Evolutionary conservation across 2,888 invertebrate species (phyloP).

Genomic region (Cataglyphis rosenhaueri): DNA sequence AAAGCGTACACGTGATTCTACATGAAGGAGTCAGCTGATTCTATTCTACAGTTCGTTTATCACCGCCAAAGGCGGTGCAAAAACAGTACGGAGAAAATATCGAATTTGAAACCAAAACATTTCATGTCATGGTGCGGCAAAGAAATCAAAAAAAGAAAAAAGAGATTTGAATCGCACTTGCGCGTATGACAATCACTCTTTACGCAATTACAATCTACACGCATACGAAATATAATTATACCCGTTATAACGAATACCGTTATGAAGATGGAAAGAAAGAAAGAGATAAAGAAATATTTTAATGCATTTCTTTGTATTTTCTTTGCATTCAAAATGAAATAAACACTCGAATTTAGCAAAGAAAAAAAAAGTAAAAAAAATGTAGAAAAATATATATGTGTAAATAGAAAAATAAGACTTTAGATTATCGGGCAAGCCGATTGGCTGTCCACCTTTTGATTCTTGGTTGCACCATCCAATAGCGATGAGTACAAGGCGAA

Average conservation of each 20-base stretch:
- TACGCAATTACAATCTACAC: background rate
- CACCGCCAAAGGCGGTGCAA: background rate
- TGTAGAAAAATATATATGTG: background rate
- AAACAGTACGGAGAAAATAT: background rate
- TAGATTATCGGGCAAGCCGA: background rate
- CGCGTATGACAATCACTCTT: background rate
- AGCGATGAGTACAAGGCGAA: background rate
- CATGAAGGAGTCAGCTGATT: background rate
- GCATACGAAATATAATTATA: background rate
- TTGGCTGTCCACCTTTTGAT: background rate
- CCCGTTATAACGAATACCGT: background rate
- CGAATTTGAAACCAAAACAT: background rate
- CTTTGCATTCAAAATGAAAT: background rate
- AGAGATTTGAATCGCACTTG: background rate
- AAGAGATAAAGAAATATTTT: background rate
- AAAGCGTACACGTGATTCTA: background rate
- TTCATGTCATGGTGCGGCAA: background rate
- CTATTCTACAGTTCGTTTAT: background rate
- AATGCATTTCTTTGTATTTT: background rate
- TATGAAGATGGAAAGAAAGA: background rate
- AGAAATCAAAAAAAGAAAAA: background rate
- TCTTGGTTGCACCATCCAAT: constrained; percentile 1
- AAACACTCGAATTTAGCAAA: background rate
- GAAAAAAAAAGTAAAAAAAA: background rate
- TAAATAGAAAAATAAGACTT: background rate